Conservation (phyloP, 2,888 invertebrate species). For the Cynaeus angustus region DNA sequence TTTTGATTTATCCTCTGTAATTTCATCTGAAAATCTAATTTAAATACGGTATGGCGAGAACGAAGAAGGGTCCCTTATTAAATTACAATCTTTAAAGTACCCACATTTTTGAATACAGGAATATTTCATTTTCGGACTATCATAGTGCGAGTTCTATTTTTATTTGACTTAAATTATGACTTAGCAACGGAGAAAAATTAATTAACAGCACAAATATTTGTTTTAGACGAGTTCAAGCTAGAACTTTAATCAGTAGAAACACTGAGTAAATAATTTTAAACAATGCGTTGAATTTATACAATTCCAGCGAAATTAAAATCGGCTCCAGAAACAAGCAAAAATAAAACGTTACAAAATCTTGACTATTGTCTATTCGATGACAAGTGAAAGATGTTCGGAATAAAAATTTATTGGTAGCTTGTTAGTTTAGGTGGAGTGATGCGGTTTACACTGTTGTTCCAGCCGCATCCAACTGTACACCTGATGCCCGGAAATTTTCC, state of each 20-base stretch:
- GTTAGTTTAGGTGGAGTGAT: slow-evolving; percentile 30
- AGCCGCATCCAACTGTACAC: slow-evolving; percentile 18
- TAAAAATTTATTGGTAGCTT: slow-evolving; percentile 19
- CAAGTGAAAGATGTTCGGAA: slow-evolving; percentile 3
- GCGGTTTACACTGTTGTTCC: slow-evolving; percentile 33
- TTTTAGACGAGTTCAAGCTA: slow-evolving; percentile 1
- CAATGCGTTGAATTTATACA: background rate
- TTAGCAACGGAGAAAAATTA: slow-evolving; percentile 2
- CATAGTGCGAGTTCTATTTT: background rate
- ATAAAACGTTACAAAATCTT: background rate
- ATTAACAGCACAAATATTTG: background rate
- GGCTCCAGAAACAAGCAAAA: background rate
- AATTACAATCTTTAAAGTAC: slow-evolving; percentile 43
- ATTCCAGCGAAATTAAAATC: slow-evolving; percentile 8
- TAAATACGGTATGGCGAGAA: slow-evolving; percentile 46
- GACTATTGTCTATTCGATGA: slow-evolving; percentile 2
- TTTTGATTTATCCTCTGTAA: slow-evolving; percentile 46
- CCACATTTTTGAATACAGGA: slow-evolving; percentile 38
- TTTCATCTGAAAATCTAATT: slow-evolving; percentile 48
- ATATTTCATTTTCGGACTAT: slow-evolving; percentile 21
- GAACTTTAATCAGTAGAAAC: slow-evolving; percentile 1
- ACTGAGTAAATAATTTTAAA: slow-evolving; percentile 2
- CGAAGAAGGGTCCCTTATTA: slow-evolving; percentile 43
- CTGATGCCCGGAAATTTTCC: slow-evolving; percentile 36
- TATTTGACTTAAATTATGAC: background rate